Evolutionary conservation across 1,140 invertebrate genomes (phyloP), one percentile per base, ranked within the genome.

Genomic region (Calosoma granatense): DNA sequence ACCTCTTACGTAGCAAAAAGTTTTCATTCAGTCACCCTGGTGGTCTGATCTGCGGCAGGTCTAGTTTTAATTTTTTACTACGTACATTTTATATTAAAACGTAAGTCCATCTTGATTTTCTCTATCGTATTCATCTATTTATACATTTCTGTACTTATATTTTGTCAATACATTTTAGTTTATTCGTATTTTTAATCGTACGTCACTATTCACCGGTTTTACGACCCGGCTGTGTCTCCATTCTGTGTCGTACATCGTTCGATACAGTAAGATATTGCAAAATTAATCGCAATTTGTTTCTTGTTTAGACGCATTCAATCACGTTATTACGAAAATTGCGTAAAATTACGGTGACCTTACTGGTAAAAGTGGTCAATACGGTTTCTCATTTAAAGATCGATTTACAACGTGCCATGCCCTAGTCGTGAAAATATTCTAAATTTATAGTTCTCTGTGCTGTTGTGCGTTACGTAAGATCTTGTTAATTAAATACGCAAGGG

Each of bases 1-100:
- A 51, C 47, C 47, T 51, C 47, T 51, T 51, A 20, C 47, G 47
- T 51, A 17, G 47, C 12, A 51, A 20, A 51, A 51, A 20, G 20
- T n/a, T 51, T 17, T 20, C 14, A 51, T 20, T 51, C 47, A 51
- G 47, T 51, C n/a, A n/a, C 20, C 20, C 11, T 19, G 20, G 47
- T 20, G 20, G 47, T 51, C n/a, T 51, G 26, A 36, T n/a, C n/a
- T 36, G 6, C n/a, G 26, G 26, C n/a, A 36, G 26, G 6, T 36
- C 6, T 36, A n/a, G 6, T 36, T 36, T 36, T 36, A 9, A 36
- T 36, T 36, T 36, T 36, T 36, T 36, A 36, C 26, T 36, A 36
- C 26, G 26, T 36, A 36, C 26, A 36, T 36, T 36, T 36, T 36
- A 36, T 36, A 36, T n/a, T 36, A 36, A 36, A 36, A 9, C 26